Base-by-base conservation (phyloP, 2,888 invertebrate genomes). In the Tinea pellionella region DNA sequence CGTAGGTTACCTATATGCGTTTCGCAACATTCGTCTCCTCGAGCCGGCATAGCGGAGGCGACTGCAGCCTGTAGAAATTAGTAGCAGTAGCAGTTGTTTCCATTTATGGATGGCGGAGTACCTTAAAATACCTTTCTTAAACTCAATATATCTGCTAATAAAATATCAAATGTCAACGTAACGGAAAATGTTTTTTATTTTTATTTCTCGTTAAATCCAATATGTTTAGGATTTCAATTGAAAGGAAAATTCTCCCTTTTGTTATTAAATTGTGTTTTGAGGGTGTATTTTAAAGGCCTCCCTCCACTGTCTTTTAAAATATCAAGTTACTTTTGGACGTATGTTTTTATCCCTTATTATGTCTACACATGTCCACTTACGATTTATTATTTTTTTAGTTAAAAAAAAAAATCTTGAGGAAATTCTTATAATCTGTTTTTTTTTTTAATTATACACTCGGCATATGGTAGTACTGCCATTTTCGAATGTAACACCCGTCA, bases 221-320 rank as follows among this genome's bases (percentile, higher is more conserved):
- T 83, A 82, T 84, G 83, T 80, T 84, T 79, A 72, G 75, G 80
- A 84, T 85, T 86, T 80, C 81, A 75, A 77, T 78, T 80, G 78
- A 80, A 71, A 47, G 47, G 47, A 47, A 47, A 47, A 47, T 73
- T 70, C 72, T 73, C 81, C 77, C 80, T 75, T 82, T 13, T 18
- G 53, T 24, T 85, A 86, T 85, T 83, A 83, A 86, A 86, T 86
- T 84, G 78, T 66, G 68, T 69, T 73, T 57, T 13, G 59, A 70
- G 71, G 65, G 65, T 65, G 65, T 69, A 67, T 73, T 85, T 84
- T 84, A 81, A 83, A 84, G 83, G 85, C 78, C 80, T 66, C 62
- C n/a, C 24, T 24, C 24, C 24, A 24, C 72, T 70, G 72, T 69
- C 62, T 76, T 77, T 77, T 72, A 77, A 78, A 81, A 82, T 86